Percentiles rank a stretch among this genome's conserved stretches.
Conservation (phyloP, 1,140 invertebrate genomes). For the Caerostris darwini region DNA sequence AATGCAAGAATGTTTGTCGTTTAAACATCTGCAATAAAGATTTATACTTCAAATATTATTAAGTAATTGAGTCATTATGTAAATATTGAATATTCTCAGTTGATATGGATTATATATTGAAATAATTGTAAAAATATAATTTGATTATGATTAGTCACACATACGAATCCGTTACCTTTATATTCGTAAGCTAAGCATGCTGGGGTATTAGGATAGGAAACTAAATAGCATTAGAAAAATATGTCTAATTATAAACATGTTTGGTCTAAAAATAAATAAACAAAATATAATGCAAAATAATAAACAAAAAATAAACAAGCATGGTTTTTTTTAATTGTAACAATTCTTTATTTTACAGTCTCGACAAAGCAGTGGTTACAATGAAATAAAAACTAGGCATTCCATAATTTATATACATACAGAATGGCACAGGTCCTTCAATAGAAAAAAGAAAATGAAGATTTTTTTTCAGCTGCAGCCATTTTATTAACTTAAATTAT, state of each 20-base stretch:
- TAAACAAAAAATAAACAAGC: conserved; percentile 47
- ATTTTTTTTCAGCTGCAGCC: not conserved
- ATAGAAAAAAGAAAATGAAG: not conserved
- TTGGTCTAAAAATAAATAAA: not conserved
- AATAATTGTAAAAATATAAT: too few relatives aligned
- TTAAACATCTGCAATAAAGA: too few relatives aligned
- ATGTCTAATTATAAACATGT: not conserved
- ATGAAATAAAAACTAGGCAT: conserved; percentile 58
- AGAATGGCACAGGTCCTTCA: not conserved
- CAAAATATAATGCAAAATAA: not conserved
- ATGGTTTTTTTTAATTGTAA: conserved; percentile 44
- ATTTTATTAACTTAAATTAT: conserved; percentile 32
- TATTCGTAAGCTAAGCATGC: not conserved
- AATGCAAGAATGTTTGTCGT: too few relatives aligned
- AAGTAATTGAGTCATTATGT: too few relatives aligned
- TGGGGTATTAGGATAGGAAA: not conserved
- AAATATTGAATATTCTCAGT: too few relatives aligned
- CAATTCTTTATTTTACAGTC: conserved; percentile 66
- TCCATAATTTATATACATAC: conserved; percentile 42
- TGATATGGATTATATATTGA: too few relatives aligned
- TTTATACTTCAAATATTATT: too few relatives aligned
- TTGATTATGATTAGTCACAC: too few relatives aligned
- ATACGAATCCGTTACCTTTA: too few relatives aligned
- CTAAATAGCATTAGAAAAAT: not conserved
- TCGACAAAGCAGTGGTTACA: conserved; percentile 42